Evolutionary conservation across 1,140 invertebrate species (phyloP), one percentile per base, ranked within the genome.

Genomic region (Rhynchophorus ferrugineus): DNA sequence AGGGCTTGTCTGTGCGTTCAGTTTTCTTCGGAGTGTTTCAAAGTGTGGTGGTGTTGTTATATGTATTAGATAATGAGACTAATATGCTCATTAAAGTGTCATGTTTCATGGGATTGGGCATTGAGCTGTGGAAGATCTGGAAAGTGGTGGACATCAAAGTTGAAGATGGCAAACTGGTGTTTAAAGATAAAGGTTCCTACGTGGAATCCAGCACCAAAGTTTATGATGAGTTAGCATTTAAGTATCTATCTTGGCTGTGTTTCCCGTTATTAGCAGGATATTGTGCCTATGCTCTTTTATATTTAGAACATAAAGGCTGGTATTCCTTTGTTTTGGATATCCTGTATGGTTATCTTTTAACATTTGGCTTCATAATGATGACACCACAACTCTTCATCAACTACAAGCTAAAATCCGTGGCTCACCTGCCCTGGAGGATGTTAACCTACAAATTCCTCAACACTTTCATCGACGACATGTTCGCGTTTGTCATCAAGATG

Each of bases 321-420:
- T 70, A 70, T 53, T 83, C 73, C 73, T 94, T 87, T 71, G 75
- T 93, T 9, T 73, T 95, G 0, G 81, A 84, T 62, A 96, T 99
- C 88, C 78, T 98, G 9, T 99, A 99, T 73, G 96, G 97, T 48
- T 99, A 98, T 72, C 74, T 99, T 16, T 73, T 99, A 35, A 99
- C 94, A 3, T 99, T 99, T 73, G 97, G 96, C 46, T 99, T 99
- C 66, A 99, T 99, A 43, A 95, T 98, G 91, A 99, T 99, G 96
- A 99, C 95, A 3, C 95, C 96, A 6, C 95, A 98, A 69, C 71
- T 99, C 37, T 99, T 99, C 66, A 99, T 99, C 54, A 99, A 99
- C 72, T 99, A 99, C 70, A 99, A 99, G 74, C 69, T 99, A 37
- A 98, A 99, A 69, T 98, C 95, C 14, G 95, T 99, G 0, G 96